Conservation (phyloP, 1,140 invertebrate species). For the Oedothorax gibbosus region DNA sequence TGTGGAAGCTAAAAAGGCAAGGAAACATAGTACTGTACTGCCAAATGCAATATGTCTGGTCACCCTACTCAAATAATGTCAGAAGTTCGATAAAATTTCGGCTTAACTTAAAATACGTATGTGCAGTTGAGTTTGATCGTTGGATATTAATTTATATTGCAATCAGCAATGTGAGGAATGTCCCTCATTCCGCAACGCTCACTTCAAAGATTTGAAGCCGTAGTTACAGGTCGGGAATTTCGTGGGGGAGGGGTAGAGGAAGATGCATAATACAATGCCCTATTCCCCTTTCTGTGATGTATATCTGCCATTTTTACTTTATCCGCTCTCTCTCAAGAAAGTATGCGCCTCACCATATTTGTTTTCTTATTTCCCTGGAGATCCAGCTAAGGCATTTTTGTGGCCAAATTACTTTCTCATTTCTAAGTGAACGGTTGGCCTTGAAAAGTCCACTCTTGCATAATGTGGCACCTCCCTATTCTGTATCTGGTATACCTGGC, state of each 20-base stretch:
- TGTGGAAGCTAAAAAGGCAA: no score
- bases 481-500: background rate
- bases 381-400: slow-evolving; percentile 31
- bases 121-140: no score
- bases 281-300: slow-evolving; percentile 51
- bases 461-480: slow-evolving; percentile 27
- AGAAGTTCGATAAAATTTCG: no score
- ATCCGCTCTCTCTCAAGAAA: slow-evolving; percentile 18
- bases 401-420: slow-evolving; percentile 45
- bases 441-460: slow-evolving; percentile 44
- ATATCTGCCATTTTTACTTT: slow-evolving; percentile 48
- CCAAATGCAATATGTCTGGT: no score
- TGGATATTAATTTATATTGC: no score
- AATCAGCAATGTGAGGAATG: background rate
- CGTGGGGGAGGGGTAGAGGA: slow-evolving; percentile 43
- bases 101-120: no score
- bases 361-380: slow-evolving; percentile 15
- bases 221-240: slow-evolving; percentile 43
- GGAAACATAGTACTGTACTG: no score
- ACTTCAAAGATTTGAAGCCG: slow-evolving; percentile 40
- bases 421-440: slow-evolving; percentile 45
- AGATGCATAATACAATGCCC: slow-evolving; percentile 47
- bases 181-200: slow-evolving; percentile 18
- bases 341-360: slow-evolving; percentile 37
- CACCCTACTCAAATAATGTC: no score